phyloP scores from a whole-genome alignment of 2,113 vertebrate genomes.

The Melanotaenia duboulayi region DNA sequence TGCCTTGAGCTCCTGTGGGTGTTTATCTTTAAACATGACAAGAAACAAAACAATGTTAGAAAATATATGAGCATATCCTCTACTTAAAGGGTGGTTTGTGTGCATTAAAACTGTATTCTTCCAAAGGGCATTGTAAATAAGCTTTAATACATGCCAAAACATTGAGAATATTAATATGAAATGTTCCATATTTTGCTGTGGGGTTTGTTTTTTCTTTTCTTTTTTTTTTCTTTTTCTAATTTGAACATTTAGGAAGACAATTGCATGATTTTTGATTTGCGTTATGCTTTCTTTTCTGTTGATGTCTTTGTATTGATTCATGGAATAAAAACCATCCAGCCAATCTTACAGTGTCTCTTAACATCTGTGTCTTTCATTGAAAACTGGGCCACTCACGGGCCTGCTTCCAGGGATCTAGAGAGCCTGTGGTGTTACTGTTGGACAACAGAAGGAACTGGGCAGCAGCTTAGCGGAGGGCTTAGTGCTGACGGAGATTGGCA shows the following conservation, averaged over 20 bases:
- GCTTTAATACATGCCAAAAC: conserved; percentile 48
- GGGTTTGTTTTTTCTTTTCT: conserved; percentile 44
- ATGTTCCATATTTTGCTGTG: conserved; percentile 61
- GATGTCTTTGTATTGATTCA: conserved; percentile 71
- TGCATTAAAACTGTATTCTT: conserved; percentile 45
- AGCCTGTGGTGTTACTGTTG: conserved; percentile 60
- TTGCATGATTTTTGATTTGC: conserved; percentile 48
- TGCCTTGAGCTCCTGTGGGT: conserved; percentile 3
- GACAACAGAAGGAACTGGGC: conserved; percentile 66
- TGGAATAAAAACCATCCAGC: conserved; percentile 73
- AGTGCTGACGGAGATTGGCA: conserved; percentile 47
- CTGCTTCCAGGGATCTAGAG: conserved; percentile 45
- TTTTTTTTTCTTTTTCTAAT: too few species aligned
- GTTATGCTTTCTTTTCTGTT: conserved; percentile 35
- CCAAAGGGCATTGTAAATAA: conserved; percentile 71
- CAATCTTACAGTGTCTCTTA: conserved; percentile 45
- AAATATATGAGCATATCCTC: neutral
- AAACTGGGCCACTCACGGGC: conserved; percentile 33
- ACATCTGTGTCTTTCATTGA: conserved; percentile 64
- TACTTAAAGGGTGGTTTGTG: conserved; percentile 13
- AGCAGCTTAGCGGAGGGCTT: conserved; percentile 69
- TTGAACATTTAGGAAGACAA: conserved; percentile 34
- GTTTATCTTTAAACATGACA: conserved; percentile 36
- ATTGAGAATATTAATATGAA: conserved; percentile 44
- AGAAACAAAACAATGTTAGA: too few species aligned